Percentiles rank a stretch among this genome's conserved stretches.
phyloP scores from a whole-genome alignment of 2,797 vertebrate species.

The Liparis tanakae region DNA sequence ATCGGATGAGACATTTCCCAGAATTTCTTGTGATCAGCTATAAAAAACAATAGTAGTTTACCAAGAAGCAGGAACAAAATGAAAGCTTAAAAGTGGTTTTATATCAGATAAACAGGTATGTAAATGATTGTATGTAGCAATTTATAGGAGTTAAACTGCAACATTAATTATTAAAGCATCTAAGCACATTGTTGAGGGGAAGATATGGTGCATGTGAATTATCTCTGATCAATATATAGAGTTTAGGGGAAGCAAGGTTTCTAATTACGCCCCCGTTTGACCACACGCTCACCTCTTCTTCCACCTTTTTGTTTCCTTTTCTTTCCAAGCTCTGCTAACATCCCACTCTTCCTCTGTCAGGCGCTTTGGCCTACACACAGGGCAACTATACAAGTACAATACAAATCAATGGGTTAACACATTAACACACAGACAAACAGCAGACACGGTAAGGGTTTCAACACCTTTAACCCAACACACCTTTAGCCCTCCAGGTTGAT shows the following conservation, averaged over 20 bases:
- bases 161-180: conserved; percentile 69
- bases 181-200: conserved; percentile 43
- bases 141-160: conserved; percentile 44
- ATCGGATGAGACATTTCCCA: conserved; percentile 15
- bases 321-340: conserved; percentile 50
- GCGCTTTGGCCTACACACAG: conserved; percentile 63
- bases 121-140: conserved; percentile 29
- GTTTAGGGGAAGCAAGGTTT: conserved; percentile 64
- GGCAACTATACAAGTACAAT: conserved; percentile 47
- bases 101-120: conserved; percentile 36
- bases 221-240: conserved; percentile 74
- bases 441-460: conserved; percentile 62
- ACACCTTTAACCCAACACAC: conserved; percentile 74
- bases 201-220: conserved; percentile 71
- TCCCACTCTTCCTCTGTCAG: conserved; percentile 68
- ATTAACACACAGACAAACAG: conserved; percentile 59
- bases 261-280: conserved; percentile 76
- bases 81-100: conserved; percentile 13
- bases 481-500: conserved; percentile 70
- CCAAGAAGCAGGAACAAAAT: conserved; percentile 5
- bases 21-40: conserved; percentile 25
- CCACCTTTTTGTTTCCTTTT: conserved; percentile 65
- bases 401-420: conserved; percentile 72
- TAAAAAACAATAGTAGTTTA: conserved; percentile 22
- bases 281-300: conserved; percentile 67